Base-by-base conservation (phyloP, 2,113 vertebrate genomes). In the Prinia subflava region DNA sequence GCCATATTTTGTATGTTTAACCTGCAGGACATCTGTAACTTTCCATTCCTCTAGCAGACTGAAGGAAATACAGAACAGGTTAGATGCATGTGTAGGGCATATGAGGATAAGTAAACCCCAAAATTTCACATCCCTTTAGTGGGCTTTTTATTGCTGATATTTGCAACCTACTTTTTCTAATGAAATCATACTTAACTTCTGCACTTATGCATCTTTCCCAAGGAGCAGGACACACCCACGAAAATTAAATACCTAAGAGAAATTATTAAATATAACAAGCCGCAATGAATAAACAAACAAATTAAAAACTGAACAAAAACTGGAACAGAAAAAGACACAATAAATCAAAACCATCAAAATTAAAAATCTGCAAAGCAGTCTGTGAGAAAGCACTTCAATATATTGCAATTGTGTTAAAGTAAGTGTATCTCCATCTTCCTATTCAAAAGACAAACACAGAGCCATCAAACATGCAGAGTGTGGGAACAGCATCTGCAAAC, bases 1-100 rank as follows among this genome's bases (percentile, higher is more conserved):
- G 47, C 37, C 0, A 0, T 14, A 70, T 47, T 80, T 85, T 7
- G 0, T 33, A 35, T 0, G 2, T 22, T 44, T 23, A 89, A 79
- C 44, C 23, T 77, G 55, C 17, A 57, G 55, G 50, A 33, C 39
- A 49, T 3, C 13, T n/a, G 31, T 49, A 60, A 44, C 44, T 76
- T 64, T 24, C 11, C 15, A 21, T 60, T 89, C 42, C 16, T 50
- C 31, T 27, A 42, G 37, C 23, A 75, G 52, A 39, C 23, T 46
- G 33, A 39, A 35, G 35, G 46, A 83, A 86, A 65, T 62, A 22
- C 2, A 53, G 12, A 50, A 77, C 20, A 70, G 49, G n/a, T 37
- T 53, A 46, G 22, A 53, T 4, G 3, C 8, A 46, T 1, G 2
- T 16, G 53, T 12, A 30, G 13, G 41, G 33, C 46, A 55, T 33